Evolutionary conservation across 2,797 vertebrate species (phyloP), one percentile per base, ranked within the genome.

Genomic region (Kryptolebias ocellatus): DNA sequence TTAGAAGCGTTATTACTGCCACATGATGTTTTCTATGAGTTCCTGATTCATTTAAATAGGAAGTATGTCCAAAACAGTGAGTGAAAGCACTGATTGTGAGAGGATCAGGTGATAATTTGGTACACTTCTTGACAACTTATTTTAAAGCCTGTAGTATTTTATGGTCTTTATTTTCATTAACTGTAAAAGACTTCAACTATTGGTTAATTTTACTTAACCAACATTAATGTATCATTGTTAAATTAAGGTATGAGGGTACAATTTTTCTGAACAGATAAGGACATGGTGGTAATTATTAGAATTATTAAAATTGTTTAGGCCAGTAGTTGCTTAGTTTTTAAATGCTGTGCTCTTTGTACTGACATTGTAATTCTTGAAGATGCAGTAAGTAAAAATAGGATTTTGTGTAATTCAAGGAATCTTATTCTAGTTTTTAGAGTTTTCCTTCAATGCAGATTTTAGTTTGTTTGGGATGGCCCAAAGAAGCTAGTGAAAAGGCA

Each of bases 291-390:
- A 24, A 24, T 24, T 24, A 4, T 51, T 50, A 8, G 3, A 3
- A 46, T 5, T 27, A 14, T 16, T 3, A 2, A 29, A 34, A 10
- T 8, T 11, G 16, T 29, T 2, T n/a, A 27, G 53, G 50, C 70
- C 65, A 70, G 57, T 64, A 47, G 11, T 78, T 6, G 3, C 47
- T 51, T 53, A 15, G 14, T 5, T 67, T 63, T 62, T 55, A 45
- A 16, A 56, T 56, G 34, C 29, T 60, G 29, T 73, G 31, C 51
- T 67, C 6, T 71, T 2, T 47, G 50, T 75, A 42, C n/a, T 53
- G 20, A 55, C 16, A 17, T 49, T 16, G 17, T 31, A 7, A 56
- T 37, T 14, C 65, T 70, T 28, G 50, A 37, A 6, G 29, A 64
- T 8, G 17, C 31, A 34, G 39, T 42, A 42, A 42, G 14, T 61